Percentiles rank a stretch among this genome's conserved stretches.
Evolutionary conservation across 2,797 vertebrate genomes (phyloP).

Genomic region (Galagoides demidoff): DNA sequence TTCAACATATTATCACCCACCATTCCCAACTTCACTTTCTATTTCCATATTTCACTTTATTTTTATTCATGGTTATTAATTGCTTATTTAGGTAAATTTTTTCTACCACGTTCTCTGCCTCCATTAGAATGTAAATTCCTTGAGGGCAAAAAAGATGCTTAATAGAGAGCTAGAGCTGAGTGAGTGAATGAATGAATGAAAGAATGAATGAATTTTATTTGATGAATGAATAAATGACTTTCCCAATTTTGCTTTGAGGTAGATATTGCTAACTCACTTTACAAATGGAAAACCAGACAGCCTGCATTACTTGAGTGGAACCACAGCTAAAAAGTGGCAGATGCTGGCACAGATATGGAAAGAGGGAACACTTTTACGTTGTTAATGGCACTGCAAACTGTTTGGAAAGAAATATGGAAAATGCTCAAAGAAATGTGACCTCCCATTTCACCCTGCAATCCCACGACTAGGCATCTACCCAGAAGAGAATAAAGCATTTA

Average conservation of each 20-base stretch:
- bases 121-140: neutral
- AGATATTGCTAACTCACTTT: neutral
- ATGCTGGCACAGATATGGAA: no score
- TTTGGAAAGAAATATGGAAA: no score
- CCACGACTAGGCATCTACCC: no score
- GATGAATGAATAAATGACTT: neutral
- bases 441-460: no score
- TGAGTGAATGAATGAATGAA: neutral
- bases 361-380: no score
- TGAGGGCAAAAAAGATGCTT: neutral
- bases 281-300: neutral
- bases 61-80: slow-evolving; percentile 15
- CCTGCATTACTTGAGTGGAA: neutral
- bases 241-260: neutral
- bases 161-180: neutral
- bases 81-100: neutral
- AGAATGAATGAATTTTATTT: neutral
- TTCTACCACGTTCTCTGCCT: rapidly evolving
- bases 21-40: neutral
- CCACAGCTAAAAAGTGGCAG: neutral
- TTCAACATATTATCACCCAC: neutral
- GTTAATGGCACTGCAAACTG: no score
- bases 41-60: neutral
- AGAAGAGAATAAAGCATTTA: no score
- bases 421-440: no score